Conservation (phyloP, 1,140 invertebrate genomes). For the Whitmania pigra region DNA sequence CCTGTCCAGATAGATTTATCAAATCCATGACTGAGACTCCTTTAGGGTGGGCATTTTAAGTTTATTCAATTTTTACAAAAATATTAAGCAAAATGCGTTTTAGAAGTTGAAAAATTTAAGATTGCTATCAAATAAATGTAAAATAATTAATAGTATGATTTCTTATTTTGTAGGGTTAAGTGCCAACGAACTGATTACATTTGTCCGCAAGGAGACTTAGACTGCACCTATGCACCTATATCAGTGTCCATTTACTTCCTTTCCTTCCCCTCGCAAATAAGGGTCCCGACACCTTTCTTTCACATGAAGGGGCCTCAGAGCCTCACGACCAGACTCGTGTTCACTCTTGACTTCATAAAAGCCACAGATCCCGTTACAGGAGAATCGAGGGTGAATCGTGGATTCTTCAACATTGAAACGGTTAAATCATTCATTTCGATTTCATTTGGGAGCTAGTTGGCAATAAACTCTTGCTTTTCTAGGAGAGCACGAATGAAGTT, state of each 20-base stretch:
- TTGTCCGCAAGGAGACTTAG: constrained; percentile 55
- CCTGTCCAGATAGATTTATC: constrained; percentile 68
- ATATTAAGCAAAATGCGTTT: too few species aligned
- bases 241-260: constrained; percentile 81
- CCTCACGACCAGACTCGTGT: constrained; percentile 55
- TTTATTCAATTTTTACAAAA: too few species aligned
- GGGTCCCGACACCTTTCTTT: constrained; percentile 64
- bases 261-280: constrained; percentile 69
- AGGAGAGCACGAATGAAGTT: constrained; percentile 52
- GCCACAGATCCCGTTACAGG: constrained; percentile 29
- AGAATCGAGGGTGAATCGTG: constrained; percentile 27
- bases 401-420: constrained; percentile 27
- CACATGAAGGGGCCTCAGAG: constrained; percentile 66
- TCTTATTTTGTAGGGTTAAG: constrained; percentile 55
- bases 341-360: constrained; percentile 55
- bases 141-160: not conserved
- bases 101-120: too few species aligned
- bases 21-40: constrained; percentile 26
- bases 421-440: not conserved
- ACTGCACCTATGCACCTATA: constrained; percentile 62
- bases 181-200: constrained; percentile 58
- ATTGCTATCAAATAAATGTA: too few species aligned
- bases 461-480: constrained; percentile 15
- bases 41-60: too few species aligned
- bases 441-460: constrained; percentile 1